Evolutionary conservation across 2,888 invertebrate species (phyloP), one percentile per base, ranked within the genome.

Genomic region (Lobophora halterata): DNA sequence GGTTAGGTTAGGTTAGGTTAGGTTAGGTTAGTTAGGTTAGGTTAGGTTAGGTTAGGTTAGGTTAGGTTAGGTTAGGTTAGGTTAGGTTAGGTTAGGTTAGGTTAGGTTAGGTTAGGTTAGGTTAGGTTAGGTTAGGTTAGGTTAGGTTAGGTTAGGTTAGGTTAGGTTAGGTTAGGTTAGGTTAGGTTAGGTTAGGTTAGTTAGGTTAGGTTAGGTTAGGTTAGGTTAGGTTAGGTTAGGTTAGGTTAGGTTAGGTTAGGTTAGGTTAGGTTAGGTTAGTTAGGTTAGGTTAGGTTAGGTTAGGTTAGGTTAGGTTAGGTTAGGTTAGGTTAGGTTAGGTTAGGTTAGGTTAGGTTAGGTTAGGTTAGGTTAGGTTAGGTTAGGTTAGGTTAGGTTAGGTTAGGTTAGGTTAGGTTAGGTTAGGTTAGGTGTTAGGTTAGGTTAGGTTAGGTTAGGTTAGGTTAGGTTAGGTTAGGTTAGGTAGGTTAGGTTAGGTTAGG

Each of bases 41-140:
- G 47, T 43, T 52, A 50, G 49, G 46, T 50, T 51, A 45, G 45
- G 48, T 53, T 52, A 47, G 47, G 50, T 52, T 54, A 47, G 48
- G 49, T 45, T 51, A 43, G 48, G 46, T 49, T 52, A 49, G 49
- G 45, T 52, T 49, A 46, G 46, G 46, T 46, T 46, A 52, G 46
- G 45, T 46, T 48, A 48, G 48, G 50, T 50, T 50, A 48, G 53
- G 53, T 50, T 53, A 50, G 49, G 52, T 49, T 52, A 49, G 49
- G 52, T 49, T 53, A 48, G 49, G 52, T 49, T 52, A 50, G 50
- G 53, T 50, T 52, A 49, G 52, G 52, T 52, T 52, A 52, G 52
- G 55, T 52, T 55, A 48, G 51, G 54, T 51, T 55, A 51, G 51
- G 54, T 51, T 54, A 51, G 49, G 55, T 52, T 55, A 52, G 51